Evolutionary conservation across 1,140 invertebrate species (phyloP), one percentile per base, ranked within the genome.

Genomic region (Archivesica marissinica): DNA sequence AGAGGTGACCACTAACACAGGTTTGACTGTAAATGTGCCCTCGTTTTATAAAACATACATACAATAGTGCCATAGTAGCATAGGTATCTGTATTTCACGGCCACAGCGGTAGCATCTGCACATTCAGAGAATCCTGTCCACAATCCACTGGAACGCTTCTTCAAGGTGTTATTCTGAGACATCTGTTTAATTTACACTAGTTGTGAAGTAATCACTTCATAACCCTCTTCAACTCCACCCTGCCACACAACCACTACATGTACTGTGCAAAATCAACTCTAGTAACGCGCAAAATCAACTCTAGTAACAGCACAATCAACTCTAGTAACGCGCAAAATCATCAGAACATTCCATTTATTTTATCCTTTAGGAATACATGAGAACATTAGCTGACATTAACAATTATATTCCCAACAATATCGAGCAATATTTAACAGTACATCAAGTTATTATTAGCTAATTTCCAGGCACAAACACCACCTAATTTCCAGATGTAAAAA

Each of bases 91-190:
- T 74, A 74, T 59, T 74, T 82, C 44, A 74, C 4, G 59, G 39
- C 52, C 47, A 74, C 38, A n/a, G 17, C 39, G 7, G 30, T 54
- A 4, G 30, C 28, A 28, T 82, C 64, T n/a, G 30, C 25, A 61
- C 66, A 33, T 23, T 72, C 68, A 3, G 68, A 44, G 28, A 72
- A 47, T 17, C 68, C 68, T 3, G 39, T 72, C 68, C 68, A 72
- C 13, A 72, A 20, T 17, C 68, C 68, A 72, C 68, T 72, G 50
- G 68, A 72, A 47, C 68, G 68, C 35, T 72, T 72, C 41, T 50
- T 72, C 25, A 72, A 50, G n/a, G 68, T 72, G 41, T 50, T 50
- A 47, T 25, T 47, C 41, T 15, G 0, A 1, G 68, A 72, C 68
- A 72, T 72, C 1, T 33, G 20, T 23, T 6, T 38, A 11, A n/a